Evolutionary conservation across 2,113 vertebrate species (phyloP), one percentile per base, ranked within the genome.

Genomic region (Maylandia zebra): DNA sequence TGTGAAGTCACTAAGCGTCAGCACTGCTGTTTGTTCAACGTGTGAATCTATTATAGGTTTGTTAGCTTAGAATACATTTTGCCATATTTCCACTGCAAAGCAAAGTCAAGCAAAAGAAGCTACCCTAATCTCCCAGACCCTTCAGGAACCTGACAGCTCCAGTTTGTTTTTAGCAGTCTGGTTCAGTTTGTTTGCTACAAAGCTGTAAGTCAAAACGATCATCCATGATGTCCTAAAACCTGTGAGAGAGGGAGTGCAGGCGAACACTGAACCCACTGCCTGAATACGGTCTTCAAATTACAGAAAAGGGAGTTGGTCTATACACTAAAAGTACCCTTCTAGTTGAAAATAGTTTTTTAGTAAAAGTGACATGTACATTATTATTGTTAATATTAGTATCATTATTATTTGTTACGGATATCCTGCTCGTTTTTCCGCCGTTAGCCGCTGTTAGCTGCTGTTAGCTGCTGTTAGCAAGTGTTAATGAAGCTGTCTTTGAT

Each of bases 371-470:
- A 61, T 19, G 16, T 61, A 19, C 57, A 61, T 74, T 10, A 27
- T 45, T 45, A 16, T 17, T 74, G 13, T 45, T 45, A 43, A 41
- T 6, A 43, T 24, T 71, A 61, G 16, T 61, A 61, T 61, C 1
- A 0, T 71, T 27, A 45, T 3, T 74, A 74, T 17, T 64, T 64
- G 0, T 66, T 66, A n/a, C 1, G 0, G 0, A 66, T 66, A 66
- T 66, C 0, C 61, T 66, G 4, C 61, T 38, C 0, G 1, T 38
- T 66, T 66, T 38, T 36, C 19, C 0, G 0, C 32, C 22, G 22
- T 22, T 22, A 22, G 22, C 19, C 0, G 0, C 32, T n/a, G 34
- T 52, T 50, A 50, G 48, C n/a, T 0, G 2, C 55, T 7, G 11
- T 24, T 56, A 27, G 53, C 4, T 0, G 4, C 4, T 1, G 24